Conservation (phyloP, 2,113 vertebrate genomes). For the Tenebrosternarchus preto region DNA sequence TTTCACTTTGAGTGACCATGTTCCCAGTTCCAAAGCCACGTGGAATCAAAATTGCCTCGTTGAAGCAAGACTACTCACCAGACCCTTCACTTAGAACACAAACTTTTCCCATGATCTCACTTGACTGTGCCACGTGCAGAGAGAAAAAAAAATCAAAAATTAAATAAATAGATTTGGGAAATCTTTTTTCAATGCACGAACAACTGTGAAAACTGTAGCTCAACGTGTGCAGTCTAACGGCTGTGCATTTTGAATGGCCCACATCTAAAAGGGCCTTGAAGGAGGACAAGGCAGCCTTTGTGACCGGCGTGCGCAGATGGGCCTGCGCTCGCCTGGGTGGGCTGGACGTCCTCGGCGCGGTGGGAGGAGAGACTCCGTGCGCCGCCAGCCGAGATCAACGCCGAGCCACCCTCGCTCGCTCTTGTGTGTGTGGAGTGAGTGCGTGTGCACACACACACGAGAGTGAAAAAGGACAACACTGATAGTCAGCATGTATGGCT, state of each 20-base stretch:
- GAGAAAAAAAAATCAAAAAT: too few species aligned
- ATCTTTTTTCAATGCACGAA: not conserved
- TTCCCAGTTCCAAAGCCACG: too few species aligned
- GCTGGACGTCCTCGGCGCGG: slow-evolving; percentile 15
- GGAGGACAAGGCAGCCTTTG: not conserved
- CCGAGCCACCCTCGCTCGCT: not conserved
- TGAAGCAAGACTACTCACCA: too few species aligned
- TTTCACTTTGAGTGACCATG: too few species aligned
- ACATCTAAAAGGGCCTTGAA: not conserved
- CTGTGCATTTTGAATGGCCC: not conserved
- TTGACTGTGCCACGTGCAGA: too few species aligned
- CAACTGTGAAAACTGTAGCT: not conserved
- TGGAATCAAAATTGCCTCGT: too few species aligned
- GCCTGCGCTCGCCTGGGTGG: not conserved
- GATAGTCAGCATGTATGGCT: slow-evolving; percentile 9
- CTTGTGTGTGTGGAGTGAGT: not conserved
- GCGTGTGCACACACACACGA: too few species aligned
- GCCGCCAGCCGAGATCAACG: not conserved
- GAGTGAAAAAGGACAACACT: not conserved
- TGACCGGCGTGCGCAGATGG: not conserved
- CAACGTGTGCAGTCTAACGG: not conserved
- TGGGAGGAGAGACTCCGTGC: not conserved
- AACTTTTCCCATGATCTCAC: too few species aligned
- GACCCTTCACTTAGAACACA: too few species aligned
- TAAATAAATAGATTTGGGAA: too few species aligned